These are phyloP conservation scores for Rhinoraja longicauda DNA, from an alignment of 2,797 vertebrate genomes.

Conservation along the genomic window DNA sequence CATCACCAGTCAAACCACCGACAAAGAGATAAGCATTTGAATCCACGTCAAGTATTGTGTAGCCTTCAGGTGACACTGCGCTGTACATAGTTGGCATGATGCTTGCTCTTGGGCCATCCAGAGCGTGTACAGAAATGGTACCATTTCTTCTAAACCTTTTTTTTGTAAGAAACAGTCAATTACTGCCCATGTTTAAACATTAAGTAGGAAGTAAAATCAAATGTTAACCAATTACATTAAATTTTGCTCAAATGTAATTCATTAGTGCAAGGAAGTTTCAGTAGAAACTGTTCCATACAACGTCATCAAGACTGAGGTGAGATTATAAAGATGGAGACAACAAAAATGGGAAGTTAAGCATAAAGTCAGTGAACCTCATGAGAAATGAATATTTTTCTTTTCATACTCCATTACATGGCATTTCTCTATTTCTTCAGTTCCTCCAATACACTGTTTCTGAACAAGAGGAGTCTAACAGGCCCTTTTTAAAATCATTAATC, in stretches of 20 bases:
- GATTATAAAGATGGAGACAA: not conserved
- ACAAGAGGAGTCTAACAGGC: not conserved
- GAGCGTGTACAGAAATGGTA: conserved; percentile 76
- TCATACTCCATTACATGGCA: not conserved
- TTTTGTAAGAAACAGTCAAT: not conserved
- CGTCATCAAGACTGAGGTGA: not conserved
- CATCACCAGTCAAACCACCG: conserved; percentile 78
- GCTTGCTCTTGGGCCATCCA: conserved; percentile 82
- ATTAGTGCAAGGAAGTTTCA: not conserved
- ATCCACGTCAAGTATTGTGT: conserved; percentile 89
- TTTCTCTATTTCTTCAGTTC: not conserved
- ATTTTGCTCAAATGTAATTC: not conserved
- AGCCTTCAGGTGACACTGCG: conserved; percentile 72
- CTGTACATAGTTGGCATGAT: conserved; percentile 70
- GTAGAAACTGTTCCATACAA: not conserved
- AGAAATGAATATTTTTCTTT: not conserved
- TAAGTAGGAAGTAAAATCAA: not conserved
- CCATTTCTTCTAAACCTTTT: conserved; percentile 86
- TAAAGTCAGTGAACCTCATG: not conserved
- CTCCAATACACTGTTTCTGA: not conserved
- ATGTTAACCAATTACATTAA: not conserved
- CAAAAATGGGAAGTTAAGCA: not conserved
- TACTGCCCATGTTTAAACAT: not conserved
- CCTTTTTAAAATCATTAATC: not conserved
- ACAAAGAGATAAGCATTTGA: conserved; percentile 88